Conservation (phyloP, 2,797 vertebrate genomes). For the Chanos chanos region DNA sequence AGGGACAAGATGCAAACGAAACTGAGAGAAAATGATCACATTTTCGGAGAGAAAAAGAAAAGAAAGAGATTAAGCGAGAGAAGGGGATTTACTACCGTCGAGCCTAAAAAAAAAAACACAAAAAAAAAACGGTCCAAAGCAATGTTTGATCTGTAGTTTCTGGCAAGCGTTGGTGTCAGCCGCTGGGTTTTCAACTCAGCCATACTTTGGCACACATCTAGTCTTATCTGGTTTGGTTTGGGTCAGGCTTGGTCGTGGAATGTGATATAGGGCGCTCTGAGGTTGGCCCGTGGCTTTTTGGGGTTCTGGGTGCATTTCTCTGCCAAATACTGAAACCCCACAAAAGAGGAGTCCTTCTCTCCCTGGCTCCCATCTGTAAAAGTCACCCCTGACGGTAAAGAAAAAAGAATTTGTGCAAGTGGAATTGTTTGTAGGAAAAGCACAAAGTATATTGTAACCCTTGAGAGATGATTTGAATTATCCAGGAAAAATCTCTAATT, state of each 20-base stretch:
- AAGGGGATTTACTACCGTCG: neutral
- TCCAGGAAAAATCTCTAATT: no score
- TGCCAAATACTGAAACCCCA: constrained; percentile 30
- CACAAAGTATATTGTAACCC: no score
- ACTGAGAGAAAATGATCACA: constrained; percentile 30
- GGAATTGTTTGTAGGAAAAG: no score
- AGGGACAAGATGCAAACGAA: constrained; percentile 24
- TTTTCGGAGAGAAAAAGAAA: neutral
- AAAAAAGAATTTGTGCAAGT: no score
- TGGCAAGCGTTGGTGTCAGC: constrained; percentile 44
- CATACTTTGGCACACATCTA: constrained; percentile 61
- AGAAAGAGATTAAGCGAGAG: constrained; percentile 19
- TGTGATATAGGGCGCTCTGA: constrained; percentile 40
- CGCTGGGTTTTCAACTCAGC: constrained; percentile 60
- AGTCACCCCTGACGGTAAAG: constrained; percentile 2
- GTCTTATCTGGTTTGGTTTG: constrained; percentile 46
- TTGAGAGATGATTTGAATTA: no score
- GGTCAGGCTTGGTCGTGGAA: constrained; percentile 35
- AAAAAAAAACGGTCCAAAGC: neutral
- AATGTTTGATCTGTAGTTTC: constrained; percentile 17
- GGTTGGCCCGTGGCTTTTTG: constrained; percentile 38
- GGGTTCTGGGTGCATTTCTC: constrained; percentile 16
- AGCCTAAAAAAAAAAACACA: constrained; percentile 3
- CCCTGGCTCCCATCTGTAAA: constrained; percentile 9
- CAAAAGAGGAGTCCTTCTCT: neutral